A percentile compares a stretch with the other conserved stretches of the same genome.
These are phyloP conservation scores for Amphipyra tragopoginis DNA, from an alignment of 2,888 invertebrate genomes.

Conservation along the genomic window DNA sequence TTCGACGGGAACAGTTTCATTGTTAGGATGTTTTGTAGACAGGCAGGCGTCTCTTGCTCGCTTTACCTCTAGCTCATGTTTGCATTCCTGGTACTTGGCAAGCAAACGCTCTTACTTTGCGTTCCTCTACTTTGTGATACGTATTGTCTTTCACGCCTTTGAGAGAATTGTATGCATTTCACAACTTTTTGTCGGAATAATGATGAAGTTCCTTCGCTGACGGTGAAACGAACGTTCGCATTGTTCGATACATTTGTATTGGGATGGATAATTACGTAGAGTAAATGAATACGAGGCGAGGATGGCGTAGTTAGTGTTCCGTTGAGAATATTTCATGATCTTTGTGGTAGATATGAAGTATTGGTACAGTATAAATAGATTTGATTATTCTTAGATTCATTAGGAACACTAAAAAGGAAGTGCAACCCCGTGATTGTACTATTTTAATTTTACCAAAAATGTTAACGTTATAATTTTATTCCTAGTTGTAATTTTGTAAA, in stretches of 20 bases:
- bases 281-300: not conserved
- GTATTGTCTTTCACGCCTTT: slow-evolving; percentile 83
- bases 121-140: slow-evolving; percentile 80
- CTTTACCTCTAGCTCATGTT: slow-evolving; percentile 80
- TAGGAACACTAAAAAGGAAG: too few relatives aligned
- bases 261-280: slow-evolving; percentile 9
- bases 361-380: too few relatives aligned
- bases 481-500: too few relatives aligned
- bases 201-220: slow-evolving; percentile 41
- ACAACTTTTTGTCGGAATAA: slow-evolving; percentile 69
- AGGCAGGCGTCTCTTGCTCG: slow-evolving; percentile 65
- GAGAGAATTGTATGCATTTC: slow-evolving; percentile 78
- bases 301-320: too few relatives aligned
- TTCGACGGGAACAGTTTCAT: slow-evolving; percentile 13
- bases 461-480: too few relatives aligned
- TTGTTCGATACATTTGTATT: slow-evolving; percentile 20
- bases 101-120: slow-evolving; percentile 84
- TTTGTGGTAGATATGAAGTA: too few relatives aligned
- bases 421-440: too few relatives aligned
- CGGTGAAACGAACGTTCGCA: slow-evolving; percentile 5
- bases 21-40: slow-evolving; percentile 55
- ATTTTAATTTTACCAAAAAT: too few relatives aligned
- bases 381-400: too few relatives aligned
- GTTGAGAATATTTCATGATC: too few relatives aligned
- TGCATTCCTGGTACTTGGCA: slow-evolving; percentile 84